Evolutionary conservation across 2,113 vertebrate species (phyloP).

Genomic region (Stomatorhinus ivindoensis): DNA sequence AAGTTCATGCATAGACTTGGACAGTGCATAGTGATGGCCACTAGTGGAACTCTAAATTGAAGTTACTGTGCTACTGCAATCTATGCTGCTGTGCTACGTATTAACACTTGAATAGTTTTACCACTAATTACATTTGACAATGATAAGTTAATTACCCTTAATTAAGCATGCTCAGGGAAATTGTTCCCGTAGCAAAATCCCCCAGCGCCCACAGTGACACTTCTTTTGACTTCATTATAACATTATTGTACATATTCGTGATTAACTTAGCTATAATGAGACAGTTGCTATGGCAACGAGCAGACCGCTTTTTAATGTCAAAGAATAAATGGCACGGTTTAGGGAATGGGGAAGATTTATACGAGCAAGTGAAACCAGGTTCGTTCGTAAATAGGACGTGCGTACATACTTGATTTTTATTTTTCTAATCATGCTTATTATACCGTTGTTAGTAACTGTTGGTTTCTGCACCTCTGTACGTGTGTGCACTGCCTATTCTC

Average conservation of each 20-base stretch:
- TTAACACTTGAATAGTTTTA: conserved; percentile 11
- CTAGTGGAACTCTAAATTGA: background rate
- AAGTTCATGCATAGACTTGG: background rate
- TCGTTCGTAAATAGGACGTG: no score
- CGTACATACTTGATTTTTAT: background rate
- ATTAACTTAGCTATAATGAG: conserved; percentile 69
- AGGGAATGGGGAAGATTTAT: background rate
- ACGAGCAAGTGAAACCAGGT: background rate
- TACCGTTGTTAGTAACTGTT: background rate
- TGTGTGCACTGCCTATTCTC: background rate
- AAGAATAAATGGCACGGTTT: background rate
- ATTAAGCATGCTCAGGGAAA: conserved; percentile 16
- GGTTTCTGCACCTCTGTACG: background rate
- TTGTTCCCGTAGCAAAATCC: conserved; percentile 15
- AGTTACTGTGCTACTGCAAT: background rate
- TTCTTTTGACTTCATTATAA: conserved; percentile 18
- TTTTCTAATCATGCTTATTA: background rate
- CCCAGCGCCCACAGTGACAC: conserved; percentile 2
- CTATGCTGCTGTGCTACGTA: background rate
- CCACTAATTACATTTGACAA: conserved; percentile 25
- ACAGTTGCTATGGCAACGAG: conserved; percentile 68
- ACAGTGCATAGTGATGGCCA: background rate
- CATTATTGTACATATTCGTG: conserved; percentile 50
- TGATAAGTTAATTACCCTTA: conserved; percentile 21
- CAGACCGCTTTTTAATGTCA: conserved; percentile 25